Evolutionary conservation across 2,888 invertebrate species (phyloP).

Genomic region (Lepidochrysops patricia): DNA sequence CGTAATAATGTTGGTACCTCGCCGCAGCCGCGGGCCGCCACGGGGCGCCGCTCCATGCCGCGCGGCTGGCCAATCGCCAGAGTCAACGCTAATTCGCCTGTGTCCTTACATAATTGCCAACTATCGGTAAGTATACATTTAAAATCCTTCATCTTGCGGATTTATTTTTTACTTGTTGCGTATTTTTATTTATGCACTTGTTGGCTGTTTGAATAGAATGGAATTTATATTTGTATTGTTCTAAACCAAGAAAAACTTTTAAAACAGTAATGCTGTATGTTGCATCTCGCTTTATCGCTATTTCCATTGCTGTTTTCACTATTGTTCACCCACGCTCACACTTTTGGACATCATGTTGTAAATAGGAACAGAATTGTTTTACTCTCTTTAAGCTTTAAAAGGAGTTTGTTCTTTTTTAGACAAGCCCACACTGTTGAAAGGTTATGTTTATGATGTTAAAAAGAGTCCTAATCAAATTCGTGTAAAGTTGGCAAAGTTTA

Average conservation of each 20-base stretch:
- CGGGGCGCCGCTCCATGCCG: conserved; percentile 21
- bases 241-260: background rate
- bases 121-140: conserved; percentile 44
- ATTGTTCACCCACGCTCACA: too few relatives aligned
- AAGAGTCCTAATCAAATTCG: background rate
- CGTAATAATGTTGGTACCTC: conserved; percentile 21
- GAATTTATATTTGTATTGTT: background rate
- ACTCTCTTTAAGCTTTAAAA: too few relatives aligned
- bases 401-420: too few relatives aligned
- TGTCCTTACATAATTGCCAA: conserved; percentile 64
- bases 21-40: conserved; percentile 14
- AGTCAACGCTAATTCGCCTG: conserved; percentile 59
- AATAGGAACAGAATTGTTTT: too few relatives aligned
- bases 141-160: conserved; percentile 14
- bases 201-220: background rate
- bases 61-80: conserved; percentile 55
- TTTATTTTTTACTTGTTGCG: background rate
- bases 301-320: too few relatives aligned
- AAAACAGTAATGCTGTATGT: too few relatives aligned
- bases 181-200: background rate
- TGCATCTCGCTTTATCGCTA: too few relatives aligned
- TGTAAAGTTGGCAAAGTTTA: background rate
- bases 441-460: background rate
- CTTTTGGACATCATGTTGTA: too few relatives aligned
- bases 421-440: background rate